These are phyloP conservation scores for Corticium candelabrum DNA, from an alignment of 37 sponge, comb jelly and placozoan species.

Conservation along the genomic window DNA sequence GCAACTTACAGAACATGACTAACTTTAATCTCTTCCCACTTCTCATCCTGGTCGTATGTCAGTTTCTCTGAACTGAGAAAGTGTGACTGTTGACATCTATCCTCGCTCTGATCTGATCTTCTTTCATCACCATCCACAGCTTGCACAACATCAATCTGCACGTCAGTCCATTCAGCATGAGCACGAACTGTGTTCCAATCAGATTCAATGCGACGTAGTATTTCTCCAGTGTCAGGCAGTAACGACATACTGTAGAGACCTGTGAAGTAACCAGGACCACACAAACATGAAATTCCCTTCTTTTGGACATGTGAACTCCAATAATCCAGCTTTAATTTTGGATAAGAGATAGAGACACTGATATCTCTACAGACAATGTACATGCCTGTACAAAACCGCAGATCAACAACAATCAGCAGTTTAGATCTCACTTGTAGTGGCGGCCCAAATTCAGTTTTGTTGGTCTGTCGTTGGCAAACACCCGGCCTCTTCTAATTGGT, in stretches of 20 bases:
- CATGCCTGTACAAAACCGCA: no score
- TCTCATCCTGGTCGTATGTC: neutral
- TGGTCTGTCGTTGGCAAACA: conserved; percentile 38
- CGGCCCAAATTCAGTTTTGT: conserved; percentile 26
- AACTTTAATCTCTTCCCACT: no score
- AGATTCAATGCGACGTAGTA: neutral
- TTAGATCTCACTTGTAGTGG: neutral
- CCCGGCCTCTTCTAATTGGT: conserved; percentile 65
- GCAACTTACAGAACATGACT: no score
- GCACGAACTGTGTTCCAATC: neutral
- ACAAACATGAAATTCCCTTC: conserved; percentile 38
- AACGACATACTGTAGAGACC: neutral
- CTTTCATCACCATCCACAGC: neutral
- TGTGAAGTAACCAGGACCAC: neutral
- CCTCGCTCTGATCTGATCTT: no score
- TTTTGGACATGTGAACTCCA: conserved; percentile 64
- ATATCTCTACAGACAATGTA: conserved; percentile 21
- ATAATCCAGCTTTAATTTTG: conserved; percentile 28
- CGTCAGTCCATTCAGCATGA: neutral
- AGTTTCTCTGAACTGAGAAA: neutral
- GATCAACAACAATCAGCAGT: no score
- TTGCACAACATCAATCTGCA: neutral
- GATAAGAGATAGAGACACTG: conserved; percentile 32
- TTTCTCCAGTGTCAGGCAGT: neutral
- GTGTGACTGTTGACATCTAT: no score